Evolutionary conservation across 2,113 vertebrate species (phyloP).

Genomic region (Clarias magur): DNA sequence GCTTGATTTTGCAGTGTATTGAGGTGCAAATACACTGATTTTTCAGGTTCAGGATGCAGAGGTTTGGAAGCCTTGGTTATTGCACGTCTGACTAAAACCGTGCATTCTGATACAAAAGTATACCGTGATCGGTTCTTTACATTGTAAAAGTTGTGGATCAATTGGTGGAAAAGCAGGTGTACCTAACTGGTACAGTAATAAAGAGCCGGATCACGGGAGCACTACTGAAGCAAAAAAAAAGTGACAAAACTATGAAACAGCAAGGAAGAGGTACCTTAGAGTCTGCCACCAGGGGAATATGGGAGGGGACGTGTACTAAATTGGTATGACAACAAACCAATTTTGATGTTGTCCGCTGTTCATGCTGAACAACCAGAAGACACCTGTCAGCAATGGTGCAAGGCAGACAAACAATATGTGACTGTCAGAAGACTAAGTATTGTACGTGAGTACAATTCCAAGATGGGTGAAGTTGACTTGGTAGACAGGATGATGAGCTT

Average conservation of each 20-base stretch:
- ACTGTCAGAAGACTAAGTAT: constrained; percentile 6
- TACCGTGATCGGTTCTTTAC: neutral
- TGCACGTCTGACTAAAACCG: constrained; percentile 14
- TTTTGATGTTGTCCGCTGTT: neutral
- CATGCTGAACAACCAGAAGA: neutral
- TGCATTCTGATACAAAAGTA: neutral
- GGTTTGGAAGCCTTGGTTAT: constrained; percentile 20
- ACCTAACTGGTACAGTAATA: neutral
- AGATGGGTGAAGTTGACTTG: neutral
- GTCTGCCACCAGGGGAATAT: constrained; percentile 16
- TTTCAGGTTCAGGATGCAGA: neutral
- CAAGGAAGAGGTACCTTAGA: constrained; percentile 33
- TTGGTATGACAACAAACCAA: neutral
- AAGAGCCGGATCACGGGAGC: neutral
- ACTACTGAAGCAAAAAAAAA: constrained; percentile 5
- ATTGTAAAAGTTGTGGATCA: neutral
- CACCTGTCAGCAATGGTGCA: constrained; percentile 17
- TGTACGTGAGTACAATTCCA: constrained; percentile 23
- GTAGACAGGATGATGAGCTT: neutral
- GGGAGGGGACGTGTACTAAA: neutral
- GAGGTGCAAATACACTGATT: constrained; percentile 10
- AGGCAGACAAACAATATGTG: constrained; percentile 27
- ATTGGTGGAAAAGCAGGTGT: neutral
- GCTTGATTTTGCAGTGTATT: constrained; percentile 42
- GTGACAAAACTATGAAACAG: constrained; percentile 31